These are phyloP conservation scores for Megaceryle torquata DNA, from an alignment of 2,113 vertebrate genomes.

Conservation along the genomic window DNA sequence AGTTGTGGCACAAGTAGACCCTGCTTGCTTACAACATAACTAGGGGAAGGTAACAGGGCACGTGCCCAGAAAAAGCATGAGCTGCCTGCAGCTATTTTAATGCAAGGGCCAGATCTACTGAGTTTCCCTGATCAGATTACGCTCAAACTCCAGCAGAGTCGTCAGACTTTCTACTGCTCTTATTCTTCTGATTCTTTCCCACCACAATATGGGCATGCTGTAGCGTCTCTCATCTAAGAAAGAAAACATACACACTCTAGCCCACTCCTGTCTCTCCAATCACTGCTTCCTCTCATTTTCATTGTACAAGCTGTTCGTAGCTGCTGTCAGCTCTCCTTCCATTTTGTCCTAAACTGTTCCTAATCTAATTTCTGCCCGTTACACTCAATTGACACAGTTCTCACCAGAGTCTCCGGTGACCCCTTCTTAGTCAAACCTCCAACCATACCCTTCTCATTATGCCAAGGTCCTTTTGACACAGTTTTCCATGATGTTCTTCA, in stretches of 20 bases:
- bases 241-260: slow-evolving; percentile 47
- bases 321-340: slow-evolving; percentile 58
- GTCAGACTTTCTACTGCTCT: slow-evolving; percentile 54
- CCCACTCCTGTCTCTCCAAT: slow-evolving; percentile 63
- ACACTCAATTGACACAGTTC: slow-evolving; percentile 22
- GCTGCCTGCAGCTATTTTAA: slow-evolving; percentile 39
- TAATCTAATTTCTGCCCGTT: slow-evolving; percentile 42
- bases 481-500: not conserved
- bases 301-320: slow-evolving; percentile 61
- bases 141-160: slow-evolving; percentile 38
- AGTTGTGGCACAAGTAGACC: not conserved
- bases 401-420: not conserved
- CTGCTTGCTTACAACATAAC: not conserved
- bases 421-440: not conserved
- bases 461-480: not conserved
- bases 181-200: slow-evolving; percentile 39
- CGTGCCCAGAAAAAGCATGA: not conserved
- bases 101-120: not conserved
- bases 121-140: not conserved
- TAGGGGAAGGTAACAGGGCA: not conserved
- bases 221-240: slow-evolving; percentile 55
- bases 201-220: slow-evolving; percentile 52
- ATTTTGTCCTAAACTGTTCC: slow-evolving; percentile 56
- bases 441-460: not conserved
- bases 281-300: slow-evolving; percentile 47